phyloP scores from a whole-genome alignment of 1,140 invertebrate species.

The Cyclargus thomasi region DNA sequence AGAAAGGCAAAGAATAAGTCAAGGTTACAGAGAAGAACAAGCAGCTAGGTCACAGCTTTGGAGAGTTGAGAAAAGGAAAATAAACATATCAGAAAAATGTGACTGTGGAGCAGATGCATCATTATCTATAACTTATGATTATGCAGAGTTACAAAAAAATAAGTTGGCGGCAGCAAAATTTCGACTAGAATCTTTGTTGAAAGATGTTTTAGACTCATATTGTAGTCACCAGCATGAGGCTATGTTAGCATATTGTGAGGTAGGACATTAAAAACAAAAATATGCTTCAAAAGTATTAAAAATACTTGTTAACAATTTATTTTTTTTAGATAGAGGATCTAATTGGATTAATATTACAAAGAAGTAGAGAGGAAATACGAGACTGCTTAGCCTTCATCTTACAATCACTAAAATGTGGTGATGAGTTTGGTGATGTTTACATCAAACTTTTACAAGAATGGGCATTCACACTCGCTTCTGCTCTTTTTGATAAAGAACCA shows the following conservation, averaged over 20 bases:
- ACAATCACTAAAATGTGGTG: slow-evolving; percentile 45
- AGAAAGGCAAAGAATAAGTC: slow-evolving; percentile 37
- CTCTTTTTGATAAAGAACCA: slow-evolving; percentile 34
- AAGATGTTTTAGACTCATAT: slow-evolving; percentile 54
- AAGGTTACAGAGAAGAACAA: slow-evolving; percentile 45
- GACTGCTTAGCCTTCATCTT: slow-evolving; percentile 48
- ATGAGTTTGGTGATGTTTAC: slow-evolving; percentile 34
- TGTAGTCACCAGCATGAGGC: slow-evolving; percentile 59
- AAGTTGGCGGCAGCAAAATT: slow-evolving; percentile 47
- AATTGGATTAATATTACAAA: slow-evolving; percentile 43
- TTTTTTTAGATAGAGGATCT: slow-evolving; percentile 53
- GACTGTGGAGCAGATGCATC: slow-evolving; percentile 38
- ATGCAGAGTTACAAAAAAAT: slow-evolving; percentile 46
- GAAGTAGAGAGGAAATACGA: slow-evolving; percentile 42
- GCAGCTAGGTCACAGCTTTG: slow-evolving; percentile 40
- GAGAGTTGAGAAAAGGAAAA: slow-evolving; percentile 43
- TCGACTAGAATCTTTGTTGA: slow-evolving; percentile 41
- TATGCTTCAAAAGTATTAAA: too few species aligned
- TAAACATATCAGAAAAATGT: slow-evolving; percentile 40
- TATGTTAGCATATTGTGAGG: slow-evolving; percentile 53
- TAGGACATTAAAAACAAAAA: slow-evolving; percentile 13
- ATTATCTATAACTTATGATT: slow-evolving; percentile 41
- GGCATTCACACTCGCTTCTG: slow-evolving; percentile 39
- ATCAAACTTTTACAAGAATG: slow-evolving; percentile 46
- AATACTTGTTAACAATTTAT: neutral